Base-by-base conservation (phyloP, 30 jellyfish, hydroid and myxozoan species). In the Chironex yamaguchii region DNA sequence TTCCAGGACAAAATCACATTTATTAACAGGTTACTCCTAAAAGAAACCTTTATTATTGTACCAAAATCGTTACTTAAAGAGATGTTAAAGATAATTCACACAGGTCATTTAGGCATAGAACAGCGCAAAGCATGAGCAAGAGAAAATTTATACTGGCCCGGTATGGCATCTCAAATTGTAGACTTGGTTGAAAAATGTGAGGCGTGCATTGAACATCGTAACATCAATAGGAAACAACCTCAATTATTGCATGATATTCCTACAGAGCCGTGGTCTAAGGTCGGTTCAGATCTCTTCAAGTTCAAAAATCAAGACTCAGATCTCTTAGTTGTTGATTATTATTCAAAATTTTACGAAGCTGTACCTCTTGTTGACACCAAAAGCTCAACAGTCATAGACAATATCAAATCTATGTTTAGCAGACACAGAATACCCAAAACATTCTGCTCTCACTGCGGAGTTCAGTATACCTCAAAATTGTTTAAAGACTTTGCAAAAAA, bases 81-180 rank as follows among this genome's bases (percentile, higher is more conserved):
- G 34, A 77, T 77, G 67, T 22, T 33, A 9, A 11, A 67, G 23
- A 1, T 62, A 26, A 32, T 77, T 42, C 89, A 77, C 36, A 49
- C 53, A 77, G 89, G 89, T 23, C 89, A 77, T 77, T 81, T 49
- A 23, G 89, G 89, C 50, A 62, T 49, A 0, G 66, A 77, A 53
- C 63, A 80, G 23, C 62, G 89, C 83, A 52, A 49, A n/a, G n/a
- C 34, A 1, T 65, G 69, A 22, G 89, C 81, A 0, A 77, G 89
- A 58, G 62, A 53, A 29, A 29, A 29, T 17, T 29, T 77, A 48
- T 77, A 21, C 64, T 77, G 89, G 89, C 89, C 89, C 1, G 36
- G 36, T 26, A 53, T 77, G 84, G 62, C 53, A 29, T 6, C 53
- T 52, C 67, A 77, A 51, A 77, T 77, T 22, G 36, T 33, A 25